These are phyloP conservation scores for Alcis repandata DNA, from an alignment of 2,888 invertebrate genomes.

Conservation along the genomic window DNA sequence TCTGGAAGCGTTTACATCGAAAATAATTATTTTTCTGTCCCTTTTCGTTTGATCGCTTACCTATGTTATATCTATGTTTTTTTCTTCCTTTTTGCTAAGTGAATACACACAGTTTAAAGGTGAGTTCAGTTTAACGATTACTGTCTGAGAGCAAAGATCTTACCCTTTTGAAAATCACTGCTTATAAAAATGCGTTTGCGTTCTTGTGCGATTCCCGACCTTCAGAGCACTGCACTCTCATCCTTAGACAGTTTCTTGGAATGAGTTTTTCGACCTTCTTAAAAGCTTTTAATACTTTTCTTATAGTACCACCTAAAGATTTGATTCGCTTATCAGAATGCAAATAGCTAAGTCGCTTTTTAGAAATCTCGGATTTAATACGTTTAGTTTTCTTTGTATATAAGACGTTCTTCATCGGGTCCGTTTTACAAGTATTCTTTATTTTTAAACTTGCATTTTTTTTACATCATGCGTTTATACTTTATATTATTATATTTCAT, in stretches of 20 bases:
- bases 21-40: no score
- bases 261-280: constrained; percentile 26
- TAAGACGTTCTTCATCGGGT: no score
- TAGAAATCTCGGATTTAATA: constrained; percentile 4
- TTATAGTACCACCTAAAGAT: constrained; percentile 25
- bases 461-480: no score
- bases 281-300: constrained; percentile 27
- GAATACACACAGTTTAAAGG: constrained; percentile 29
- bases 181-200: constrained; percentile 27
- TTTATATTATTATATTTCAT: no score
- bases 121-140: constrained; percentile 32
- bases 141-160: constrained; percentile 10
- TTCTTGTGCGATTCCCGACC: constrained; percentile 18
- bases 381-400: no score
- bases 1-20: no score
- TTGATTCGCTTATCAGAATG: constrained; percentile 32
- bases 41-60: no score
- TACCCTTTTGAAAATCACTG: constrained; percentile 33
- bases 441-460: no score
- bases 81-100: no score
- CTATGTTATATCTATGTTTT: no score
- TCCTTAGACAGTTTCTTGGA: constrained; percentile 18
- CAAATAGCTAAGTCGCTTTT: constrained; percentile 2
- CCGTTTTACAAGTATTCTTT: no score
- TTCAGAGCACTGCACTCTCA: constrained; percentile 17